Percentiles rank a stretch among this genome's conserved stretches.
phyloP scores from a whole-genome alignment of 2,797 vertebrate species.

The Hyperoplus immaculatus region DNA sequence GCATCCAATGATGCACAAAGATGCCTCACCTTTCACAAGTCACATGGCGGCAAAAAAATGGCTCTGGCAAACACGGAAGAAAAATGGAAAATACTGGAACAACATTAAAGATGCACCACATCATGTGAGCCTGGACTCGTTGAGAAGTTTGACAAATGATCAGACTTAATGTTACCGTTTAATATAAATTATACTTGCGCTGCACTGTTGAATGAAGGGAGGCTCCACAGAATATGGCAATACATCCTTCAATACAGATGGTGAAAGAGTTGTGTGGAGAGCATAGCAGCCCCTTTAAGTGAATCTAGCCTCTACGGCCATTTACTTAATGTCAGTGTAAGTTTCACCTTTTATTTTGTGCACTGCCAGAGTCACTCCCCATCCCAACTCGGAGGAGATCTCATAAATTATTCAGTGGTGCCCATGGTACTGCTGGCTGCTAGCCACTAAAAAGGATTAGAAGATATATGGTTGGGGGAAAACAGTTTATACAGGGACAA shows the following conservation, averaged over 20 bases:
- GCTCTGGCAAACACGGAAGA: conserved; percentile 4
- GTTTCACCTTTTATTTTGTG: conserved; percentile 68
- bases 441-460: conserved; percentile 65
- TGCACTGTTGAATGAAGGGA: background rate
- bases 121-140: conserved; percentile 1
- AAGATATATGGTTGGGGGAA: conserved; percentile 62
- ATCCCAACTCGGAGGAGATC: conserved; percentile 46
- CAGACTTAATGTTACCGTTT: conserved; percentile 8
- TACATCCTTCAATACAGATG: conserved; percentile 34
- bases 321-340: conserved; percentile 64
- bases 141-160: conserved; percentile 25
- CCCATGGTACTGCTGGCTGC: conserved; percentile 63
- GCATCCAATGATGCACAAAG: conserved; percentile 42
- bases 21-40: conserved; percentile 15
- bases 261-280: conserved; percentile 38
- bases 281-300: conserved; percentile 41
- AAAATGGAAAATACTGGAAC: conserved; percentile 11
- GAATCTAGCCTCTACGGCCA: conserved; percentile 24
- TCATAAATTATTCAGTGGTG: conserved; percentile 71
- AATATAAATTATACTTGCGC: conserved; percentile 12
- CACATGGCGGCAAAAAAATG: conserved; percentile 44
- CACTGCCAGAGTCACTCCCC: conserved; percentile 45
- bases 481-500: conserved; percentile 67
- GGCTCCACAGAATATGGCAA: background rate
- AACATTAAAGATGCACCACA: background rate